phyloP scores from a whole-genome alignment of 2,113 vertebrate genomes.

The Halcyon malimbica region DNA sequence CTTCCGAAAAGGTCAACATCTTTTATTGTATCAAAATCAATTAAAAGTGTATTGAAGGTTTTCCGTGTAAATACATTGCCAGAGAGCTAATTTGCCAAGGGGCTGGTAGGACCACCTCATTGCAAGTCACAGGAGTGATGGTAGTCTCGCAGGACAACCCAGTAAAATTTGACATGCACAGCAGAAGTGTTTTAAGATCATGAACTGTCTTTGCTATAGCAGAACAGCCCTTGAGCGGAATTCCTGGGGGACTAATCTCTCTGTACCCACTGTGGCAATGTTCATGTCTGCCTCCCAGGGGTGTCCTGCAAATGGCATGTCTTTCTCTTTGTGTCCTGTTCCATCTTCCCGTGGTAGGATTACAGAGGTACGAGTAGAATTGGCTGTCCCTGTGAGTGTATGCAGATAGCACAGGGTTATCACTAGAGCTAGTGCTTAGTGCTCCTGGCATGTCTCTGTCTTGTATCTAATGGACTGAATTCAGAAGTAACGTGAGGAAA shows the following conservation, averaged over 20 bases:
- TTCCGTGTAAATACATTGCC: not conserved
- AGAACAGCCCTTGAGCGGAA: not conserved
- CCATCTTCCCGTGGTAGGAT: not conserved
- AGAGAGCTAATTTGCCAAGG: not conserved
- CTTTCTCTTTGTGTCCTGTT: not conserved
- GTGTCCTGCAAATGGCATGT: not conserved
- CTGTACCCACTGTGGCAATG: not conserved
- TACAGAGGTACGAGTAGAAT: not conserved
- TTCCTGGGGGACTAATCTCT: not conserved
- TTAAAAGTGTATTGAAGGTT: not conserved
- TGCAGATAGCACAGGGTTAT: not conserved
- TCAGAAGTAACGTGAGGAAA: not conserved
- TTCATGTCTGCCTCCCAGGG: not conserved
- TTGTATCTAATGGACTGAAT: not conserved
- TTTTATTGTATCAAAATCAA: not conserved
- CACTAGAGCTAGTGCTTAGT: not conserved
- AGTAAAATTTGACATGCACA: not conserved
- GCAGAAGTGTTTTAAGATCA: not conserved
- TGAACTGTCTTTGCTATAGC: not conserved
- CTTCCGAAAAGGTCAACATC: not conserved
- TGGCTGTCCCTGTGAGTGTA: not conserved
- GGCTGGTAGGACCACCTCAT: not conserved
- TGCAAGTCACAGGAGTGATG: not conserved
- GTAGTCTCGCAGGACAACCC: not conserved
- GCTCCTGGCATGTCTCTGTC: not conserved